Conservation (phyloP, 37 sponge, comb jelly and placozoan genomes). For the Dysidea cf. avara region DNA sequence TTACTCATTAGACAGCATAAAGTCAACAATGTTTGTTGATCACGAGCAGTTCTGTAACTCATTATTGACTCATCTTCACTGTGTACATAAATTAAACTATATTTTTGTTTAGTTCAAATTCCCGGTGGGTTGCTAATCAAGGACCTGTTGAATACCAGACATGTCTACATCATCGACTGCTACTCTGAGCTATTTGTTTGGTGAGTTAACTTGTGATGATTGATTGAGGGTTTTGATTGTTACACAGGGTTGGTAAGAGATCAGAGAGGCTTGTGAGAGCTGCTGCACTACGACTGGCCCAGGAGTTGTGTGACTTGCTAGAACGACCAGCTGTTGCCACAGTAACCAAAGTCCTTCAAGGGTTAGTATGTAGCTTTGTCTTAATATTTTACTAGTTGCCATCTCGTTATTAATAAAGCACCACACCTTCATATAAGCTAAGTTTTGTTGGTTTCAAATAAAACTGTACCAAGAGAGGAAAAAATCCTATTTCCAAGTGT, state of each 20-base stretch:
- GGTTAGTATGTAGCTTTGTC: conserved; percentile 43
- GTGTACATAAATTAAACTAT: too few species aligned
- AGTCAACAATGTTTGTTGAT: too few species aligned
- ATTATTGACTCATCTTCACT: too few species aligned
- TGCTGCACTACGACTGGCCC: conserved; percentile 79
- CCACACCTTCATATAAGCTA: too few species aligned
- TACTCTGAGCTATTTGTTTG: conserved; percentile 87
- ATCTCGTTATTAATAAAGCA: too few species aligned
- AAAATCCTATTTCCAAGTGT: too few species aligned
- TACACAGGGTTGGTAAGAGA: conserved; percentile 71
- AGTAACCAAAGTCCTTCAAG: conserved; percentile 79
- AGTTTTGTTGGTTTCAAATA: too few species aligned
- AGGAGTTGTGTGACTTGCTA: conserved; percentile 73
- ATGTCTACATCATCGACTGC: conserved; percentile 85
- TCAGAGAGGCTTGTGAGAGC: conserved; percentile 81
- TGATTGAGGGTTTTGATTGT: neutral
- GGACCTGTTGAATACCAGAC: conserved; percentile 54
- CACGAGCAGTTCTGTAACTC: too few species aligned
- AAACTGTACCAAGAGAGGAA: too few species aligned
- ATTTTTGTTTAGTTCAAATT: conserved; percentile 56
- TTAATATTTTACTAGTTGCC: too few species aligned
- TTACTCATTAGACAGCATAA: too few species aligned
- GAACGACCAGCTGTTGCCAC: conserved; percentile 57
- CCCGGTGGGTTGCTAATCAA: conserved; percentile 29
- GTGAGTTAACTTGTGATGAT: conserved; percentile 41